Evolutionary conservation across 2,888 invertebrate species (phyloP).

Genomic region (Liopterus haemorrhoidalis): DNA sequence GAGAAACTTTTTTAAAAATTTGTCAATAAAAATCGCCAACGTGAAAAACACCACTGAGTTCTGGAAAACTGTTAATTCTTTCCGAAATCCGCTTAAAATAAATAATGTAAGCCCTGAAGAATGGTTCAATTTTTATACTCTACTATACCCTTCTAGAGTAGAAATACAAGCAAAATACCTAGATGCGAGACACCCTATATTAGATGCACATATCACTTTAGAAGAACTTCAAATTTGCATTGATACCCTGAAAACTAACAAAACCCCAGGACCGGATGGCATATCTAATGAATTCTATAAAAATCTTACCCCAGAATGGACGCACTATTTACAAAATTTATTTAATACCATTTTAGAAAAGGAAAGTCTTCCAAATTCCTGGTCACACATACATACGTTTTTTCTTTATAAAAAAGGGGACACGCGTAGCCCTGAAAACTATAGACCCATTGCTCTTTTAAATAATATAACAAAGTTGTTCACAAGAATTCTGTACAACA

Average conservation of each 20-base stretch:
- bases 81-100: too few relatives aligned
- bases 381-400: constrained; percentile 1
- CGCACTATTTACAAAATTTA: background rate
- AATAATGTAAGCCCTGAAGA: too few relatives aligned
- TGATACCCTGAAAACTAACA: background rate
- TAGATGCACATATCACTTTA: background rate
- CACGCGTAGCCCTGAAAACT: background rate
- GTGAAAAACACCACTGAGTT: too few relatives aligned
- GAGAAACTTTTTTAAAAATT: too few relatives aligned
- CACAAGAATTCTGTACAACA: constrained; percentile 4
- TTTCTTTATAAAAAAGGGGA: constrained; percentile 3
- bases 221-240: constrained; percentile 2
- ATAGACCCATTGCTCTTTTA: background rate
- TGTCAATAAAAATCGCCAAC: too few relatives aligned
- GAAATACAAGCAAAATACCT: too few relatives aligned
- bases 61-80: too few relatives aligned
- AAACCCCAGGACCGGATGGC: background rate
- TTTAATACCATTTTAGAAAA: constrained; percentile 2
- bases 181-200: too few relatives aligned
- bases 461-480: constrained; percentile 1
- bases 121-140: too few relatives aligned
- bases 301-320: constrained; percentile 3
- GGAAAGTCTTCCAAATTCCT: constrained; percentile 1
- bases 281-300: background rate
- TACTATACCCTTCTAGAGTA: too few relatives aligned